Conservation (phyloP, 2,113 vertebrate genomes). For the Prionailurus viverrinus region DNA sequence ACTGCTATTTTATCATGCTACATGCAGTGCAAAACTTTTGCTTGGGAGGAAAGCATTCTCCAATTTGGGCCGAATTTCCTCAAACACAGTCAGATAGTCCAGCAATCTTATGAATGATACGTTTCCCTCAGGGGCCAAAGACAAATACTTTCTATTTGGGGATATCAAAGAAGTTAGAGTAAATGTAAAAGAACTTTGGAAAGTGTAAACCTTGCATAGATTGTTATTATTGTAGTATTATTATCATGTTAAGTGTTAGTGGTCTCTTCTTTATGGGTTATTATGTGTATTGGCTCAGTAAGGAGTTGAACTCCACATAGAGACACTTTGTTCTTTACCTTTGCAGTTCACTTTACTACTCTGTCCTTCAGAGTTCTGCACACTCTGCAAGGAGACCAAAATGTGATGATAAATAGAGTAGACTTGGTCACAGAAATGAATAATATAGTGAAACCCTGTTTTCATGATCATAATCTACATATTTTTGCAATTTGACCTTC, state of each 20-base stretch:
- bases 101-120: constrained; percentile 52
- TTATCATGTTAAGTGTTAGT: constrained; percentile 22
- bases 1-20: constrained; percentile 48
- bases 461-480: background rate
- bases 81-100: background rate
- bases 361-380: background rate
- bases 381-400: background rate
- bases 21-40: constrained; percentile 31
- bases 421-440: constrained; percentile 48
- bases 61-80: constrained; percentile 41
- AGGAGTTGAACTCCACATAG: background rate
- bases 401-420: background rate
- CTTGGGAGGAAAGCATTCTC: constrained; percentile 32
- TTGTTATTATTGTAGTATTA: constrained; percentile 70
- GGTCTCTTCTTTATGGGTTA: background rate
- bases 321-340: constrained; percentile 22
- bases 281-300: constrained; percentile 23
- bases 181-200: constrained; percentile 67
- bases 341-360: constrained; percentile 12
- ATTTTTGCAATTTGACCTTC: constrained; percentile 28
- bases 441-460: background rate
- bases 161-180: constrained; percentile 57
- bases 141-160: constrained; percentile 63
- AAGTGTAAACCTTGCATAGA: constrained; percentile 58
- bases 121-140: constrained; percentile 58